Evolutionary conservation across 2,888 invertebrate species (phyloP).

Genomic region (Cantharis lateralis): DNA sequence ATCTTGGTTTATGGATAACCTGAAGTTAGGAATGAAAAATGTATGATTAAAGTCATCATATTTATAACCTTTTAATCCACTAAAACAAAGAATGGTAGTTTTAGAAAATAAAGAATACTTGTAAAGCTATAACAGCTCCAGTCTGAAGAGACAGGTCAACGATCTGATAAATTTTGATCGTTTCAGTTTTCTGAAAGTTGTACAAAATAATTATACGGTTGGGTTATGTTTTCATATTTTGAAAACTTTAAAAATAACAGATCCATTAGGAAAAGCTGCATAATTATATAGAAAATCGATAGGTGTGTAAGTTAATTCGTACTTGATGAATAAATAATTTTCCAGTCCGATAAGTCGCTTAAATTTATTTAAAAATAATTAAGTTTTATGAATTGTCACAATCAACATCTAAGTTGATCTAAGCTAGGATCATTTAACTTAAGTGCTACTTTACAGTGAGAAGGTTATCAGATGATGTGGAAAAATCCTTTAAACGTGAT

Average conservation of each 20-base stretch:
- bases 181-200: constrained; percentile 3
- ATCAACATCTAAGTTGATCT: neutral
- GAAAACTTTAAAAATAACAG: neutral
- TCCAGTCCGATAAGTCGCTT: neutral
- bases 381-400: neutral
- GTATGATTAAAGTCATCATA: neutral
- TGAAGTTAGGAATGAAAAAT: neutral
- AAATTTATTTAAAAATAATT: neutral
- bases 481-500: neutral
- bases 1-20: neutral
- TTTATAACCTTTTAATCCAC: neutral
- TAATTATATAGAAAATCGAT: neutral
- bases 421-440: neutral
- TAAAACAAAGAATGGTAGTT: neutral
- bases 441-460: neutral
- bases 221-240: constrained; percentile 4
- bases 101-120: constrained; percentile 1
- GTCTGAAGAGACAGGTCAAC: constrained; percentile 4
- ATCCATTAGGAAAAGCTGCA: neutral
- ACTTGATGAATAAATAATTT: neutral
- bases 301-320: too few relatives aligned
- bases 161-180: constrained; percentile 16
- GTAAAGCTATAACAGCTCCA: neutral
- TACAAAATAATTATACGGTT: constrained; percentile 3
- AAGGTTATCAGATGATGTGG: neutral